These are phyloP conservation scores for Oncorhynchus kisutch DNA, from an alignment of 2,113 vertebrate species.

Conservation along the genomic window DNA sequence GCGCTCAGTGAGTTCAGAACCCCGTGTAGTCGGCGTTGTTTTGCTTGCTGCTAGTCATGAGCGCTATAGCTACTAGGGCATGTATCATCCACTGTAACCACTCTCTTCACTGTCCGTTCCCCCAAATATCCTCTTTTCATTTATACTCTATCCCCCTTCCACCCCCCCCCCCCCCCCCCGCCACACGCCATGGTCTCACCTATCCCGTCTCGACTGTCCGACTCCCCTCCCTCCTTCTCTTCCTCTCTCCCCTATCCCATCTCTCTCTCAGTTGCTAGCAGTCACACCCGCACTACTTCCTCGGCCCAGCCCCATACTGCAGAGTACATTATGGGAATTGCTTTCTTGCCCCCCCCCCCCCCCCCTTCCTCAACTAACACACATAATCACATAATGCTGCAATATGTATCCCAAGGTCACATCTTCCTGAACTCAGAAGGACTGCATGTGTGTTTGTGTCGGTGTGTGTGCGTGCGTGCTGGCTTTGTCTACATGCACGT, in stretches of 20 bases:
- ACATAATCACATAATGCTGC: too few species aligned
- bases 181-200: too few species aligned
- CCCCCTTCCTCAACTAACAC: background rate
- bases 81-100: background rate
- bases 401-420: too few species aligned
- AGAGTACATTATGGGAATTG: conserved; percentile 23
- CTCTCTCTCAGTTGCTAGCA: conserved; percentile 2
- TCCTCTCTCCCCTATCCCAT: background rate
- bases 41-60: too few species aligned
- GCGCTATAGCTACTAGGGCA: too few species aligned
- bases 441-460: too few species aligned
- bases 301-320: background rate
- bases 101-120: background rate
- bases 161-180: too few species aligned
- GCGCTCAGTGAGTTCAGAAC: too few species aligned
- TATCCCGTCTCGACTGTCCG: background rate
- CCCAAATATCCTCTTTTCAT: background rate
- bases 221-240: background rate
- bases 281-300: background rate
- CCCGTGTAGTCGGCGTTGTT: too few species aligned
- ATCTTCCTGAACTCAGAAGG: too few species aligned
- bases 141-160: background rate
- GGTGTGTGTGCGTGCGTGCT: too few species aligned
- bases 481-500: too few species aligned
- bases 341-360: conserved; percentile 19